Evolutionary conservation across 1,140 invertebrate genomes (phyloP), one percentile per base, ranked within the genome.

Genomic region (Babylonia areolata): DNA sequence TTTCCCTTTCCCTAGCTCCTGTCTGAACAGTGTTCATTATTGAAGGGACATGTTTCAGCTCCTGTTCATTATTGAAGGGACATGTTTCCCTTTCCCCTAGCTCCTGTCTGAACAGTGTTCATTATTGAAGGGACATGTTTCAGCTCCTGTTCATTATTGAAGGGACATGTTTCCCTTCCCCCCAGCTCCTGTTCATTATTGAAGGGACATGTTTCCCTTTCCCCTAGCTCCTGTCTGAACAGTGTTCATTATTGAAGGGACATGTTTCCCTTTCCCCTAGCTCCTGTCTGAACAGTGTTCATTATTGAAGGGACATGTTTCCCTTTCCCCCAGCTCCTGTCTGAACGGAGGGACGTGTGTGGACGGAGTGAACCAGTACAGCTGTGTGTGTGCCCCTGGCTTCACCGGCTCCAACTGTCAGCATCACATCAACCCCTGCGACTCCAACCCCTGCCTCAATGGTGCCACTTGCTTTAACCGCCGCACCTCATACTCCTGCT

Each of bases 291-390:
- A n/a, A n/a, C n/a, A n/a, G n/a, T n/a, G n/a, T n/a, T n/a, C n/a
- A n/a, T n/a, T n/a, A n/a, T n/a, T n/a, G n/a, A n/a, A n/a, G n/a
- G n/a, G n/a, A n/a, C n/a, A n/a, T n/a, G n/a, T n/a, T n/a, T n/a
- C n/a, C n/a, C n/a, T 46, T 54, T 12, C 80, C 85, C 88, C 37
- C 86, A 94, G 94, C 87, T 92, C 92, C 15, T 99, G 98, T 92
- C 97, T 99, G 96, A 98, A 99, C 92, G 97, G 97, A 2, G 98
- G 98, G 3, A 97, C 96, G 2, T 99, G 98, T 92, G 96, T 98
- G 51, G 98, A 99, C 91, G 97, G 97, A 2, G 97, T 99, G 90
- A 99, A 99, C 93, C 81, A 97, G 37, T 99, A 98, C 93, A 97
- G 97, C 39, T 99, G 98, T 93, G 96, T 97, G n/a, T 99, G 98